These are phyloP conservation scores for Typhlichthys eigenmanni DNA, from an alignment of 2,797 vertebrate genomes.

Conservation along the genomic window DNA sequence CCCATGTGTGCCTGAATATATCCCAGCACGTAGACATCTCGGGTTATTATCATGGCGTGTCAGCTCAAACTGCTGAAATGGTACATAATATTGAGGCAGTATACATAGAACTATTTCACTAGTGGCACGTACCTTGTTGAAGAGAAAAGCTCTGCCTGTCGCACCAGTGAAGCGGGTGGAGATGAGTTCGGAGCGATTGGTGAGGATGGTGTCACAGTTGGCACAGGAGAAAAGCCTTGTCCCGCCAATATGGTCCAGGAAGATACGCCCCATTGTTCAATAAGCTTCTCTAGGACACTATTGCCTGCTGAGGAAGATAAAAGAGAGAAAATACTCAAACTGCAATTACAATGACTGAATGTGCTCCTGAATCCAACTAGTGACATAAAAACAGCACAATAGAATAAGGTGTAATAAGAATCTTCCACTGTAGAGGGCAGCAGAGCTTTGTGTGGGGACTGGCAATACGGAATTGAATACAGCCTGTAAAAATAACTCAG, in stretches of 20 bases:
- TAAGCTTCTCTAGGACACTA: conserved; percentile 9
- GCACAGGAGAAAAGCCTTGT: conserved; percentile 97
- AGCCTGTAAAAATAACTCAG: neutral
- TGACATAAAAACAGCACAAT: neutral
- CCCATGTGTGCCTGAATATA: no score
- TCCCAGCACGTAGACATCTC: no score
- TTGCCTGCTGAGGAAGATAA: neutral
- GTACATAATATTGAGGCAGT: no score
- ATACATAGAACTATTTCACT: no score
- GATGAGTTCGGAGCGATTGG: conserved; percentile 96
- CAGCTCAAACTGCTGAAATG: no score
- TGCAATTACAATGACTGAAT: neutral
- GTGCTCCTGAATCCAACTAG: neutral
- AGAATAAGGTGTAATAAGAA: conserved; percentile 10
- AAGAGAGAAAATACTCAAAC: neutral
- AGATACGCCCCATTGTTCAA: conserved; percentile 90
- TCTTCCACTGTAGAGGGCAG: conserved; percentile 40
- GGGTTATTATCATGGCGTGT: no score
- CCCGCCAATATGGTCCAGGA: conserved; percentile 96
- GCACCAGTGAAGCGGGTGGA: conserved; percentile 97
- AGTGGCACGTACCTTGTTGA: conserved; percentile 87
- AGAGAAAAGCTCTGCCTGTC: conserved; percentile 96
- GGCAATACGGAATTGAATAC: conserved; percentile 4
- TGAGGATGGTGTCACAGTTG: conserved; percentile 97
- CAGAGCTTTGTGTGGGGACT: conserved; percentile 20